Percentiles rank a stretch among this genome's conserved stretches.
These are phyloP conservation scores for Thalassaphorura encarpata DNA, from an alignment of 1,140 invertebrate genomes.

Conservation along the genomic window DNA sequence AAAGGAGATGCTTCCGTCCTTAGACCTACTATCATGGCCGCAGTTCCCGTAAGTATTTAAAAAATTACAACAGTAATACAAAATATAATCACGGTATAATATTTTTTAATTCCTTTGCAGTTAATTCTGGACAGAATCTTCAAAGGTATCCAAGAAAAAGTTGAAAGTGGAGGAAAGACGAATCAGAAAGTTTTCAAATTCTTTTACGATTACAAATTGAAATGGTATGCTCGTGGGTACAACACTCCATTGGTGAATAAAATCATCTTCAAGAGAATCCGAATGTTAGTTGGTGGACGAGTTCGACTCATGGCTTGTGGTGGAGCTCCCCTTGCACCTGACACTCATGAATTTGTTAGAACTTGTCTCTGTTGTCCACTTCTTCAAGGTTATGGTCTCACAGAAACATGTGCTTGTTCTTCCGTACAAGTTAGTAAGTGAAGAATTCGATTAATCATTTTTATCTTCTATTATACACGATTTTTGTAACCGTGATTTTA, in stretches of 20 bases:
- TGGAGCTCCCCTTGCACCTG: conserved; percentile 88
- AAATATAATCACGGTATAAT: background rate
- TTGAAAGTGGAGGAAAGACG: conserved; percentile 62
- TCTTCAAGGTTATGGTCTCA: conserved; percentile 92
- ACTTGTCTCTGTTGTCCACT: conserved; percentile 83
- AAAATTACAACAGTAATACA: background rate
- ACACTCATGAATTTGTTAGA: conserved; percentile 91
- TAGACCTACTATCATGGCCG: conserved; percentile 84
- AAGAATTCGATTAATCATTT: conserved; percentile 3
- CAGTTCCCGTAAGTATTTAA: conserved; percentile 68
- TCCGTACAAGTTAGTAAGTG: conserved; percentile 72
- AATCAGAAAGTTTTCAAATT: conserved; percentile 76
- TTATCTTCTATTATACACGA: conserved; percentile 18
- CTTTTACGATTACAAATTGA: conserved; percentile 81
- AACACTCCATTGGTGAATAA: conserved; percentile 70
- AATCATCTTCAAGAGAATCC: conserved; percentile 66
- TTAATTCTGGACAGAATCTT: conserved; percentile 87
- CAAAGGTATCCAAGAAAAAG: conserved; percentile 87
- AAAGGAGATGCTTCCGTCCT: conserved; percentile 83
- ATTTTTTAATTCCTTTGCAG: conserved; percentile 13
- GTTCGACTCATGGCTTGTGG: conserved; percentile 79
- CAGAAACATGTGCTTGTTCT: conserved; percentile 89
- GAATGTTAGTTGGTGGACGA: conserved; percentile 71
- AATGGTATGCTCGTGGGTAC: conserved; percentile 73
- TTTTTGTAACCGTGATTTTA: no score